Conservation (phyloP, 2,888 invertebrate genomes). For the Torymus auratus region DNA sequence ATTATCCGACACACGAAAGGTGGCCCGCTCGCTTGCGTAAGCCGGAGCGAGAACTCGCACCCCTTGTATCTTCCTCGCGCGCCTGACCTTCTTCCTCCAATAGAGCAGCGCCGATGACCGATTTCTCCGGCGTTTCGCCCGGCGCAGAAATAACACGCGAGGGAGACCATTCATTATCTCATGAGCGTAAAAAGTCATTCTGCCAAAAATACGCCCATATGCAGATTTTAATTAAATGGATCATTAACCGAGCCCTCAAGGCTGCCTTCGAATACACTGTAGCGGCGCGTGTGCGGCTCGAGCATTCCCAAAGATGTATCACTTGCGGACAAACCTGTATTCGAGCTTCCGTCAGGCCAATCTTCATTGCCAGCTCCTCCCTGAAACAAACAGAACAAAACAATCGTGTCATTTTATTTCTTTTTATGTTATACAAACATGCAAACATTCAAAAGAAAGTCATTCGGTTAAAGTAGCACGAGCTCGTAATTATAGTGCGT, state of each 20-base stretch:
- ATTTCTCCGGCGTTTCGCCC: background rate
- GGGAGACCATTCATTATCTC: conserved; percentile 20
- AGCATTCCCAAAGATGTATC: background rate
- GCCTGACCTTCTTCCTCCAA: conserved; percentile 1
- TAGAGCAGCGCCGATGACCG: background rate
- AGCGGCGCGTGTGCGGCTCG: no score
- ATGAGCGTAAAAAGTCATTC: background rate
- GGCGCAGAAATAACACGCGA: background rate
- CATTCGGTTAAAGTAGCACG: conserved; percentile 31
- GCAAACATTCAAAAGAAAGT: no score
- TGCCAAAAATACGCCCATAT: background rate
- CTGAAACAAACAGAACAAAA: conserved; percentile 81
- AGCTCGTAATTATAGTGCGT: no score
- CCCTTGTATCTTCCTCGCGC: background rate
- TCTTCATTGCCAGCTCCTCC: conserved; percentile 96
- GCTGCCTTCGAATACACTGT: no score
- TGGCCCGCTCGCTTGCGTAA: no score
- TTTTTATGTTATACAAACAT: no score
- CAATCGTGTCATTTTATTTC: no score
- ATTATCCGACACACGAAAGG: no score
- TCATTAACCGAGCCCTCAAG: conserved; percentile 8
- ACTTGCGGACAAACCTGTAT: conserved; percentile 87
- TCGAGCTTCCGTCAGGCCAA: conserved; percentile 94
- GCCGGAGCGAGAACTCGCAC: no score
- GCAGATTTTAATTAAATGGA: conserved; percentile 42